Evolutionary conservation across 2,797 vertebrate genomes (phyloP).

Genomic region (Tapirus indicus): DNA sequence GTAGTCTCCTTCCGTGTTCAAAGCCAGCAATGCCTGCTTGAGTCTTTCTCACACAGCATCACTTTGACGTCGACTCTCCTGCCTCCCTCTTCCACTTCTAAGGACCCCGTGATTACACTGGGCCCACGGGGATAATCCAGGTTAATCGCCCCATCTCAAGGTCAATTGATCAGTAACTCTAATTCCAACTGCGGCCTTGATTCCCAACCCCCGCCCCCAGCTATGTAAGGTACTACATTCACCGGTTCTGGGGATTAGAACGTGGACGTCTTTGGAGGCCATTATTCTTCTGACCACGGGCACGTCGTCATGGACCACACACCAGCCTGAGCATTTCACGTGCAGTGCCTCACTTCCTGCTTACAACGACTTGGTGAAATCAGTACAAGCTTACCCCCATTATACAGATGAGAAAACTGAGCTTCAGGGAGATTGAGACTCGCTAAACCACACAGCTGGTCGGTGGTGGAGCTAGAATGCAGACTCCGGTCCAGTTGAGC

Average conservation of each 20-base stretch:
- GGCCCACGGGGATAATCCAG: not conserved
- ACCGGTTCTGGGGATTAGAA: not conserved
- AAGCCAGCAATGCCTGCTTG: fast-evolving
- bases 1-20: not conserved
- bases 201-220: too few species aligned
- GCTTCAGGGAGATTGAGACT: not conserved
- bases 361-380: not conserved
- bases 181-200: not conserved
- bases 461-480: not conserved
- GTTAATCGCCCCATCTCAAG: not conserved
- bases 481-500: not conserved
- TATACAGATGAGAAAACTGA: not conserved
- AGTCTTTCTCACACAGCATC: fast-evolving
- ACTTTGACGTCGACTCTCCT: too few species aligned
- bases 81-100: not conserved
- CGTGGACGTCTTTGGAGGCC: not conserved
- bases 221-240: not conserved
- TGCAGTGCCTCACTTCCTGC: too few species aligned
- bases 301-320: too few species aligned
- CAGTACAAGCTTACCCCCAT: not conserved
- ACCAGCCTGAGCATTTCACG: not conserved
- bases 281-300: not conserved
- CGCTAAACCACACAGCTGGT: not conserved
- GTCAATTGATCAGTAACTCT: not conserved
- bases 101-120: not conserved